phyloP scores from a whole-genome alignment of 2,888 invertebrate species.

The Balanococcus diminutus region DNA sequence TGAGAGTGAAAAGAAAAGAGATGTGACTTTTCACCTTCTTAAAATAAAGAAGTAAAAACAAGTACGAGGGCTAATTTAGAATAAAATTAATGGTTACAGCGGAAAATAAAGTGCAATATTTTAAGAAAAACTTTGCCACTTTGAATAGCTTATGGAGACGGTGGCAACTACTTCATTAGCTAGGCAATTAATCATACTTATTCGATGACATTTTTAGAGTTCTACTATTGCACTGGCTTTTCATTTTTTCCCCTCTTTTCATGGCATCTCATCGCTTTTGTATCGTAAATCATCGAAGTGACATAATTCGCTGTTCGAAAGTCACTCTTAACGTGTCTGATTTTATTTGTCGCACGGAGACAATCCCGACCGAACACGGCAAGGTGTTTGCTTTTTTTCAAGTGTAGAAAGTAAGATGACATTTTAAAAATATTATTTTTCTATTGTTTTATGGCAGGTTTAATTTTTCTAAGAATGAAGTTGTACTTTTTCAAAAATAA shows the following conservation, averaged over 20 bases:
- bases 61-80: not conserved
- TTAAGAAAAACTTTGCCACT: constrained; percentile 14
- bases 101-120: not conserved
- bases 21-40: not conserved
- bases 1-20: not conserved
- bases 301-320: constrained; percentile 32
- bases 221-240: constrained; percentile 23
- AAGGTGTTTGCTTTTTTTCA: not conserved
- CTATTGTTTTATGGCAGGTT: too few species aligned
- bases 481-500: too few species aligned
- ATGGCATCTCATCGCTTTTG: not conserved
- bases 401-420: too few species aligned
- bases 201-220: constrained; percentile 43
- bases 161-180: constrained; percentile 2
- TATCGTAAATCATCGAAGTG: constrained; percentile 46
- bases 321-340: not conserved
- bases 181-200: constrained; percentile 47
- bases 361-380: not conserved
- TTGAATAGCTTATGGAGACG: constrained; percentile 3
- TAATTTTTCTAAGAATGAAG: too few species aligned
- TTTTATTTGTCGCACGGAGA: not conserved
- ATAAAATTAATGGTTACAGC: not conserved
- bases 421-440: too few species aligned
- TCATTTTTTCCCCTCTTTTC: constrained; percentile 23
- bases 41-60: not conserved